phyloP scores from a whole-genome alignment of 2,888 invertebrate genomes.

The Eudemis profundana region DNA sequence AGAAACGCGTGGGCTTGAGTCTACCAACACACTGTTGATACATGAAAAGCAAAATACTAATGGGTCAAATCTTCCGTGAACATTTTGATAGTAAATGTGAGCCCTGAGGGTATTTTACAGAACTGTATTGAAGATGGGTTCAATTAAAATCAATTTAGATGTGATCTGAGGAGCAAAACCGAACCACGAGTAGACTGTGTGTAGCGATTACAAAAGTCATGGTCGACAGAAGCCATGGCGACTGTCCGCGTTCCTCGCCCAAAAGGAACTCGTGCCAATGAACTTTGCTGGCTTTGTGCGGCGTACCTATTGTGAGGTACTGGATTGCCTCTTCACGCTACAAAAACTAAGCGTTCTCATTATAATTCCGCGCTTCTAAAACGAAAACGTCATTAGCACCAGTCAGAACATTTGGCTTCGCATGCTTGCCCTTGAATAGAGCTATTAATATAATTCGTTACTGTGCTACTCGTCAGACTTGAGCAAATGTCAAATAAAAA shows the following conservation, averaged over 20 bases:
- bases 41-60: not conserved
- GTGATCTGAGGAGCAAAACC: conserved; percentile 42
- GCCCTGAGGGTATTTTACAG: too few relatives aligned
- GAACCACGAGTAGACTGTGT: conserved; percentile 54
- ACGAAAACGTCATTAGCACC: conserved; percentile 37
- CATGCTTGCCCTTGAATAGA: conserved; percentile 38
- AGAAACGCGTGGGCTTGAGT: conserved; percentile 17
- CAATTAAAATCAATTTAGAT: conserved; percentile 20
- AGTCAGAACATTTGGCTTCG: conserved; percentile 35
- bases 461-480: conserved; percentile 37
- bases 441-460: conserved; percentile 42
- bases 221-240: conserved; percentile 66
- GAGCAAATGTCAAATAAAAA: conserved; percentile 39
- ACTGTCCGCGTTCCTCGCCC: conserved; percentile 57
- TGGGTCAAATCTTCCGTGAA: too few relatives aligned
- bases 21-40: not conserved
- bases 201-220: conserved; percentile 67
- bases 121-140: not conserved
- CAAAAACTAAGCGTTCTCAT: conserved; percentile 50
- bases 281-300: conserved; percentile 69
- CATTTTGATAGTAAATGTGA: too few relatives aligned
- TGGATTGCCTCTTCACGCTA: conserved; percentile 64
- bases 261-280: conserved; percentile 75
- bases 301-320: conserved; percentile 56
- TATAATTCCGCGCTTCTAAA: conserved; percentile 30